A percentile compares a stretch with the other conserved stretches of the same genome.
Evolutionary conservation across 2,113 vertebrate genomes (phyloP).

Genomic region (Hemicordylus capensis): DNA sequence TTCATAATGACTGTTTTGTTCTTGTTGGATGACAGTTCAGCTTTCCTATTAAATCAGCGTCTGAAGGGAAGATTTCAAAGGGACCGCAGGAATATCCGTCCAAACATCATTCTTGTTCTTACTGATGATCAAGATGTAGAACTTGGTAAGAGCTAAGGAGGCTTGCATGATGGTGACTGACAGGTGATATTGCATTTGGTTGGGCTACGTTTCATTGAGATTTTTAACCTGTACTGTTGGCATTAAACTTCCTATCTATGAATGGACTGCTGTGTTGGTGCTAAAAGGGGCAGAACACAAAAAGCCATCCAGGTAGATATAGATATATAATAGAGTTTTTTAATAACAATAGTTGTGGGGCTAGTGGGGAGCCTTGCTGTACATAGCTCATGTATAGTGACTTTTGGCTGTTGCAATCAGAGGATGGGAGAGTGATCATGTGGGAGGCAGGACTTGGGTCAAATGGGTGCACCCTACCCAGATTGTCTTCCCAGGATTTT

Average conservation of each 20-base stretch:
- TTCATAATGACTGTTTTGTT: constrained; percentile 74
- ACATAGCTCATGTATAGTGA: no score
- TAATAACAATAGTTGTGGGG: no score
- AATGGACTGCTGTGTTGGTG: background rate
- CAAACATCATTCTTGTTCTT: constrained; percentile 96
- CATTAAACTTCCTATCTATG: no score
- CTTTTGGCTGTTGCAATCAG: no score
- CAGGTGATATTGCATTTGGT: constrained; percentile 4
- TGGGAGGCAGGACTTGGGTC: no score
- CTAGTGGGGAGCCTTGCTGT: no score
- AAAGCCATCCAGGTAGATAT: background rate
- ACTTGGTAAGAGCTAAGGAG: constrained; percentile 82
- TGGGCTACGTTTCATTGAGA: background rate
- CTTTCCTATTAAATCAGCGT: constrained; percentile 84
- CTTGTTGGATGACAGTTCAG: constrained; percentile 76
- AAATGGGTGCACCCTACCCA: no score
- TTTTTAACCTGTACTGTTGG: background rate
- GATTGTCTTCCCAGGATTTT: no score
- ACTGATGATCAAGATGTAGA: constrained; percentile 97
- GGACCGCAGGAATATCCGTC: constrained; percentile 94
- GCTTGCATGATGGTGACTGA: constrained; percentile 19
- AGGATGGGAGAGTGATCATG: no score
- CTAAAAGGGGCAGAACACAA: background rate
- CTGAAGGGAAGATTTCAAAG: constrained; percentile 92
- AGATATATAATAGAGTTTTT: no score